Evolutionary conservation across 2,113 vertebrate genomes (phyloP).

Genomic region (Trachemys scripta): DNA sequence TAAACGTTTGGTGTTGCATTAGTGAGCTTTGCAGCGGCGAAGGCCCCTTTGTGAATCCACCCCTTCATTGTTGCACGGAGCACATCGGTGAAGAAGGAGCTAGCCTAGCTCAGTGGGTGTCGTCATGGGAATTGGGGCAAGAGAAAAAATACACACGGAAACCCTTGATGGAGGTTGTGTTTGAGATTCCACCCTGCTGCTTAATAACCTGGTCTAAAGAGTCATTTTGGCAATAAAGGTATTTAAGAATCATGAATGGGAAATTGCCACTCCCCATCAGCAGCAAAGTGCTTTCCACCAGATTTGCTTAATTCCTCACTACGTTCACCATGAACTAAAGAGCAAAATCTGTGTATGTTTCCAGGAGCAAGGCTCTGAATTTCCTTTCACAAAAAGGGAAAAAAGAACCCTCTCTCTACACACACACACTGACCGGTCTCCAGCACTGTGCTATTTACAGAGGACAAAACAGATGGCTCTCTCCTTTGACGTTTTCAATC

Average conservation of each 20-base stretch:
- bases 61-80: neutral
- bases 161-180: neutral
- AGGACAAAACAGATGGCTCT: neutral
- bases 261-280: slow-evolving; percentile 21
- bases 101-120: neutral
- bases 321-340: slow-evolving; percentile 41
- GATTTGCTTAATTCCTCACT: slow-evolving; percentile 31
- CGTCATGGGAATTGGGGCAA: neutral
- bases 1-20: neutral
- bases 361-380: neutral
- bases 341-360: neutral
- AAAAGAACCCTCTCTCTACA: slow-evolving; percentile 15
- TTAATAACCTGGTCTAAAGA: slow-evolving; percentile 39
- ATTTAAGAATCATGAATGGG: slow-evolving; percentile 55
- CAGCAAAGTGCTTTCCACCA: slow-evolving; percentile 7
- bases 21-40: neutral
- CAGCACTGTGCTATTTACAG: neutral
- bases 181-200: neutral
- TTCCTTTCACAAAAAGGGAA: neutral
- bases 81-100: neutral
- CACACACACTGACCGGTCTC: neutral
- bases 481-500: neutral
- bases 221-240: slow-evolving; percentile 43
- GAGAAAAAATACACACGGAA: neutral
- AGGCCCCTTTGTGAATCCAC: neutral